Base-by-base conservation (phyloP, 2,888 invertebrate genomes). In the Aelia acuminata region DNA sequence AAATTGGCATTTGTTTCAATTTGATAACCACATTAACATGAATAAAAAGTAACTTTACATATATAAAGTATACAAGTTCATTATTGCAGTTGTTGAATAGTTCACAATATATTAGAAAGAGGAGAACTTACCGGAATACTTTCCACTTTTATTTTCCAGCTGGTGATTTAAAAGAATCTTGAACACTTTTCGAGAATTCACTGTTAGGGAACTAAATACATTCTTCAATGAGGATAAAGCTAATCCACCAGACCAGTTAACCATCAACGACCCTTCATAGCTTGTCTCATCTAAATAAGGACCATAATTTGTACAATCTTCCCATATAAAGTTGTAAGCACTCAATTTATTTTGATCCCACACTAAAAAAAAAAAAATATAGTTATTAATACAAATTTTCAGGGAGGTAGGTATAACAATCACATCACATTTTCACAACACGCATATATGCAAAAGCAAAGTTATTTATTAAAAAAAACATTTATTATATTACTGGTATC, bases 301-400 rank as follows among this genome's bases (percentile, higher is more conserved):
- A 89, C 95, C 92, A 92, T 96, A 96, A 0, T 97, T 97, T 0
- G 98, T 97, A 5, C 95, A 95, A 92, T 98, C 97, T 94, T 96
- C 96, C 97, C 98, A 98, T 5, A 96, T 94, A 93, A 97, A 98
- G 91, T 97, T 97, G 91, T 96, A 97, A 91, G 96, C 95, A 91
- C 96, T 96, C 47, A 96, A 93, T 91, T 96, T 97, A 10, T 95
- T 94, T 91, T 97, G 96, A 92, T 98, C 97, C 97, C 98, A 98
- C 91, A 98, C 97, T 97, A 92, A 89, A 93, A 93, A 22, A 20
- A 35, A 49, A 31, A 43, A 70, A 43, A n/a, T n/a, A n/a, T n/a
- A n/a, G n/a, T n/a, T n/a, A n/a, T n/a, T n/a, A n/a, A n/a, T n/a
- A n/a, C n/a, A n/a, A n/a, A n/a, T n/a, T n/a, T n/a, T n/a, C n/a